A percentile compares a stretch with the other conserved stretches of the same genome.
These are phyloP conservation scores for Hiodon alosoides DNA, from an alignment of 2,113 vertebrate genomes.

Conservation along the genomic window DNA sequence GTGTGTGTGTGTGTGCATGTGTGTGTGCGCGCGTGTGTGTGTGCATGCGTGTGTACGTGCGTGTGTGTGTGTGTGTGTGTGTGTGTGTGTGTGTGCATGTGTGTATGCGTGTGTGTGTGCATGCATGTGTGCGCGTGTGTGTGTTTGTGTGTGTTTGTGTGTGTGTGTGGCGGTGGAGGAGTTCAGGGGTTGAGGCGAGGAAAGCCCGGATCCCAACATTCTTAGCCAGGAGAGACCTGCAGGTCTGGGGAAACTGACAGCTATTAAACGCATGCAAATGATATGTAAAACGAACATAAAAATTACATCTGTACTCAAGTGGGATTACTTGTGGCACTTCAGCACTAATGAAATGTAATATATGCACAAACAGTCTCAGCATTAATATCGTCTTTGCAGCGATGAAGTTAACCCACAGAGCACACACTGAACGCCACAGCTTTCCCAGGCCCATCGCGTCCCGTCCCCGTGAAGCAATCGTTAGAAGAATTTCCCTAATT, in stretches of 20 bases:
- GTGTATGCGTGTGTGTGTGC: no score
- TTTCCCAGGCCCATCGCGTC: background rate
- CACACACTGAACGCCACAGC: background rate
- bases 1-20: no score
- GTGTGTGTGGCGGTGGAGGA: background rate
- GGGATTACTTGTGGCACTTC: conserved; percentile 20
- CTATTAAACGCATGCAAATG: conserved; percentile 21
- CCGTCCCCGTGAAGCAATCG: no score
- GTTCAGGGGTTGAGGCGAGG: background rate
- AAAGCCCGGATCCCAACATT: conserved; percentile 7
- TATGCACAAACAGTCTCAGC: conserved; percentile 8
- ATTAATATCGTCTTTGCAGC: background rate
- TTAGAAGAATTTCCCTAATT: no score
- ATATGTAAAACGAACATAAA: conserved; percentile 21
- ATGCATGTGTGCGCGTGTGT: no score
- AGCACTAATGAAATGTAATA: conserved; percentile 22
- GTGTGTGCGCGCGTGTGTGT: no score
- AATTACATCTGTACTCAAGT: conserved; percentile 15
- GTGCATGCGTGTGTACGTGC: background rate
- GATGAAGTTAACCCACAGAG: background rate
- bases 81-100: no score
- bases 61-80: no score
- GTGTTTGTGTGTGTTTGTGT: no score
- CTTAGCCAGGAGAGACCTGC: background rate
- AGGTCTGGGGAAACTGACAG: conserved; percentile 1